A percentile compares a stretch with the other conserved stretches of the same genome.
Conservation (phyloP, 2,888 invertebrate genomes). For the Proisotoma minuta region DNA sequence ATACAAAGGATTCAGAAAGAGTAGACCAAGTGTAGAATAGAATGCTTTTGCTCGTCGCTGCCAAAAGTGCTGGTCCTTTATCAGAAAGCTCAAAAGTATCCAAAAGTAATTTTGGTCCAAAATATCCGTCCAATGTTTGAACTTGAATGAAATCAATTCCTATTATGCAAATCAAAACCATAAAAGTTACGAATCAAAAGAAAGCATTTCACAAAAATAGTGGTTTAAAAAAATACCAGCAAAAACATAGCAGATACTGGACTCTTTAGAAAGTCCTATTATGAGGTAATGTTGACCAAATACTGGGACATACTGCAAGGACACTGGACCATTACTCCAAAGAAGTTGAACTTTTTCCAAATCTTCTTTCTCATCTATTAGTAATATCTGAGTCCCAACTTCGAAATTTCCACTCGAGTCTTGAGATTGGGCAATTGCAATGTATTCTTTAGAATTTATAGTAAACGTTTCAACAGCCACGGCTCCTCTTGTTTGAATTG, state of each 20-base stretch:
- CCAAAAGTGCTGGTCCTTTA: slow-evolving; percentile 31
- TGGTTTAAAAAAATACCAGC: no score
- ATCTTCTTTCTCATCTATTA: slow-evolving; percentile 33
- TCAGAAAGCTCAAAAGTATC: slow-evolving; percentile 24
- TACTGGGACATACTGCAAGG: slow-evolving; percentile 29
- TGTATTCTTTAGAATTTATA: slow-evolving; percentile 31
- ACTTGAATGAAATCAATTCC: slow-evolving; percentile 39
- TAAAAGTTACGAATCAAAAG: not conserved
- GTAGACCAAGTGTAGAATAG: slow-evolving; percentile 21
- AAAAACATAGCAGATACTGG: slow-evolving; percentile 39
- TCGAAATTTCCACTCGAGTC: slow-evolving; percentile 38
- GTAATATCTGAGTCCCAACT: slow-evolving; percentile 39
- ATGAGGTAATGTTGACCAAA: slow-evolving; percentile 35
- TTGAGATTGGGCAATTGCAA: slow-evolving; percentile 38
- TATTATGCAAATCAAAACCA: not conserved
- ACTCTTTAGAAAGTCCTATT: slow-evolving; percentile 35
- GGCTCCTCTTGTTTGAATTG: slow-evolving; percentile 42
- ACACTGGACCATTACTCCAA: slow-evolving; percentile 36
- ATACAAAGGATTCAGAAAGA: slow-evolving; percentile 12
- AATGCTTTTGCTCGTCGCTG: slow-evolving; percentile 12
- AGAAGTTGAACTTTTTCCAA: slow-evolving; percentile 43
- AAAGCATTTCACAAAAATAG: not conserved
- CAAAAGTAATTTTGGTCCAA: slow-evolving; percentile 27
- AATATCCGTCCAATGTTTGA: slow-evolving; percentile 34
- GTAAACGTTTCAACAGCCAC: slow-evolving; percentile 30